Conservation (phyloP, 2,888 invertebrate genomes). For the Argynnis bischoffii region DNA sequence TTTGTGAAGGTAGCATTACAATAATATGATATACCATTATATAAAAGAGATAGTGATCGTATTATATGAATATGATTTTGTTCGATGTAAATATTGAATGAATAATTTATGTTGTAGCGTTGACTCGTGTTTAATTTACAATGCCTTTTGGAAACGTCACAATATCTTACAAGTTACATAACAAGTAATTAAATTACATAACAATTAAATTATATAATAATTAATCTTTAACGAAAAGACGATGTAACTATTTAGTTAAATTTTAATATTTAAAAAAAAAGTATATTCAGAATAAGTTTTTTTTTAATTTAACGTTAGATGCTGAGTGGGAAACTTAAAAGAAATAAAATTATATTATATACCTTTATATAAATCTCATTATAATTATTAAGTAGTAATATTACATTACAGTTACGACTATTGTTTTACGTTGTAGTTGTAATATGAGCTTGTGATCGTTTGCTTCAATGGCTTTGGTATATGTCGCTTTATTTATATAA, state of each 20-base stretch:
- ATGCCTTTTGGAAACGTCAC: conserved; percentile 33
- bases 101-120: conserved; percentile 72
- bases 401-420: conserved; percentile 23
- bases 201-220: neutral
- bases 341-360: neutral
- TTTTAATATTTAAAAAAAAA: no score
- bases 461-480: conserved; percentile 21
- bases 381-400: conserved; percentile 2
- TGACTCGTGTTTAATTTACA: conserved; percentile 49
- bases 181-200: neutral
- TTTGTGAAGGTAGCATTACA: conserved; percentile 17
- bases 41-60: conserved; percentile 40
- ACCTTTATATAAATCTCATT: neutral
- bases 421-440: conserved; percentile 11
- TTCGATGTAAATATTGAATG: conserved; percentile 72
- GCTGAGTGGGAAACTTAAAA: neutral
- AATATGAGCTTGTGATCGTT: conserved; percentile 17
- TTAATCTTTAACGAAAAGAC: no score
- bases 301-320: no score
- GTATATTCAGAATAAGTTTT: no score
- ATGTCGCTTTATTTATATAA: conserved; percentile 2
- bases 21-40: conserved; percentile 40
- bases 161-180: conserved; percentile 8
- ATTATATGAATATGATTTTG: conserved; percentile 47
- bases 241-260: no score